Evolutionary conservation across 2,888 invertebrate species (phyloP), one percentile per base, ranked within the genome.

Genomic region (Chrysolina haemoptera): DNA sequence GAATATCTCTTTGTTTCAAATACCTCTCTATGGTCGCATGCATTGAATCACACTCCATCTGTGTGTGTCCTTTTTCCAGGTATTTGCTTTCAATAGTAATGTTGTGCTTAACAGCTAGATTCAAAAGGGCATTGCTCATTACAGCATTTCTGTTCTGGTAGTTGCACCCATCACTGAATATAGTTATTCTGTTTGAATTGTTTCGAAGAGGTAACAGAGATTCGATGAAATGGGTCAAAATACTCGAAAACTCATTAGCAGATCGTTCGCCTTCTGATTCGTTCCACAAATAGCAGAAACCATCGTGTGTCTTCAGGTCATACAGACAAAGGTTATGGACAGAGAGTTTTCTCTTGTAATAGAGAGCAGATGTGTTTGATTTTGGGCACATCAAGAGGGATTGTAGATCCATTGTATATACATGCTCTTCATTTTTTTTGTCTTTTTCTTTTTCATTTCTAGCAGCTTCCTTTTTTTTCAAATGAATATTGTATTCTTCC

Each of bases 61-160:
- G 12, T 43, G 43, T 43, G 14, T 46, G 46, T 46, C 63, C 62
- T 35, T 62, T 62, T 62, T 22, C 22, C 27, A 62, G 62, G 22
- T 62, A 62, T 62, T 62, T 62, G 35, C 62, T 62, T 35, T 62
- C 62, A 62, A 62, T 62, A 62, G 62, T 62, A 35, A 62, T 62
- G 62, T 62, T 18, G 35, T 62, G 22, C 35, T 62, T 62, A 62
- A 62, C 62, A 46, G 46, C 6, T 12, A 46, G 46, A n/a, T 46
- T 14, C 46, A 46, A 46, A 46, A 62, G 62, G 27, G 62, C 62
- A 62, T 20, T 62, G 27, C 62, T 62, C 62, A 62, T 22, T 22
- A 62, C 35, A 22, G 35, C 62, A 20, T 22, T 62, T 62, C 35
- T 62, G 22, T 62, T 62, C 62, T 62, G 22, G 14, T 62, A 62